These are phyloP conservation scores for Ceyx cyanopectus DNA, from an alignment of 2,113 vertebrate genomes.

Conservation along the genomic window DNA sequence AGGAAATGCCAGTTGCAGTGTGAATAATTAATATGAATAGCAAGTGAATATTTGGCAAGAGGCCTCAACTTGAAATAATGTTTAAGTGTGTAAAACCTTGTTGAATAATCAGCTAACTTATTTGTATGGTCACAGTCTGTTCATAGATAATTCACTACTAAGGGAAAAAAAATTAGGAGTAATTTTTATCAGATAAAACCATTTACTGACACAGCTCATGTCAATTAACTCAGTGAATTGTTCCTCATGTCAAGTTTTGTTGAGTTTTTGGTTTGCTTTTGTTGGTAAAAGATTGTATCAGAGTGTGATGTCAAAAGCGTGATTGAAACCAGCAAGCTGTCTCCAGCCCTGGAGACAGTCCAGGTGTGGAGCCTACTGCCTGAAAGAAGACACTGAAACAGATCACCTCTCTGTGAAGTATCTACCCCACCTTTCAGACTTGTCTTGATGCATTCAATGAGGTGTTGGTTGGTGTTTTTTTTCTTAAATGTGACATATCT, in stretches of 20 bases:
- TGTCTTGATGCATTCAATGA: background rate
- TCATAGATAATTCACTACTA: slow-evolving; percentile 25
- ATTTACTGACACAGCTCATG: background rate
- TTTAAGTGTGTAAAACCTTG: slow-evolving; percentile 20
- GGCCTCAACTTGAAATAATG: background rate
- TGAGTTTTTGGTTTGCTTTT: background rate
- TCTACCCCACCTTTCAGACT: background rate
- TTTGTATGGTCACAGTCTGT: background rate
- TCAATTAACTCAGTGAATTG: background rate
- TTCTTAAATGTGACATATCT: background rate
- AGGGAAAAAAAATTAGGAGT: background rate
- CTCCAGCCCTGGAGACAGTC: background rate
- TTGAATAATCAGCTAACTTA: slow-evolving; percentile 15
- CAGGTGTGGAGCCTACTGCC: background rate
- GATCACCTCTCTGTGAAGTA: background rate
- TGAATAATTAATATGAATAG: slow-evolving; percentile 54
- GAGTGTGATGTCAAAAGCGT: background rate
- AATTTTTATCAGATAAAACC: slow-evolving; percentile 14
- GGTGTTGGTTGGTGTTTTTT: background rate
- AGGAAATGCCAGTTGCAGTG: slow-evolving; percentile 46
- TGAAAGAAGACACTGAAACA: background rate
- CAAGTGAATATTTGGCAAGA: slow-evolving; percentile 35
- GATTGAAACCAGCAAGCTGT: background rate
- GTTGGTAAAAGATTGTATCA: background rate
- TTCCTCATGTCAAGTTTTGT: background rate